Evolutionary conservation across 64 coral and sea anemone genomes (phyloP).

Genomic region (Montipora sp.): DNA sequence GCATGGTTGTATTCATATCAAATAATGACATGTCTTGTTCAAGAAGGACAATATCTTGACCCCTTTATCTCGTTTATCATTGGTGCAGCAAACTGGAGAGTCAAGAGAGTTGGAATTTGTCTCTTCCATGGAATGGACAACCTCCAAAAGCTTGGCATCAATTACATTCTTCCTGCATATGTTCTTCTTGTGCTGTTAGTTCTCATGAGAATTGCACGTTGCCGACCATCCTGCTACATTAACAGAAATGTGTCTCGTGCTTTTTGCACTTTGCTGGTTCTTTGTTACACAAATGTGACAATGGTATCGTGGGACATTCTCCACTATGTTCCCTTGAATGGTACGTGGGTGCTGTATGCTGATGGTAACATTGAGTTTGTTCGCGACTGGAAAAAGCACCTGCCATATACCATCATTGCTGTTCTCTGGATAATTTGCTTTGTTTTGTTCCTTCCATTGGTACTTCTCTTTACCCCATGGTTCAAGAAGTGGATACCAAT

Average conservation of each 20-base stretch:
- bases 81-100: slow-evolving; percentile 66
- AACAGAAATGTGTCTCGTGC: slow-evolving; percentile 79
- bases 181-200: slow-evolving; percentile 71
- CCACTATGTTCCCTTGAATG: slow-evolving; percentile 75
- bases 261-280: slow-evolving; percentile 77
- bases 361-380: slow-evolving; percentile 78
- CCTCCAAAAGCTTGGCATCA: slow-evolving; percentile 82
- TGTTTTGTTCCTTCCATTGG: slow-evolving; percentile 66
- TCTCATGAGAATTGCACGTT: slow-evolving; percentile 64
- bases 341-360: slow-evolving; percentile 66
- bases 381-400: slow-evolving; percentile 66
- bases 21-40: slow-evolving; percentile 64
- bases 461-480: slow-evolving; percentile 80
- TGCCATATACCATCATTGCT: slow-evolving; percentile 84
- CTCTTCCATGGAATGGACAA: slow-evolving; percentile 69
- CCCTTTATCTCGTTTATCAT: slow-evolving; percentile 66
- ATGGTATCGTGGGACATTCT: slow-evolving; percentile 76
- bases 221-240: slow-evolving; percentile 75
- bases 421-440: slow-evolving; percentile 70
- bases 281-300: slow-evolving; percentile 89
- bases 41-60: slow-evolving; percentile 72
- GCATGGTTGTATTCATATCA: slow-evolving; percentile 91
- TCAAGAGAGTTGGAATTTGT: slow-evolving; percentile 39
- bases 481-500: slow-evolving; percentile 58
- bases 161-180: slow-evolving; percentile 77